A percentile compares a stretch with the other conserved stretches of the same genome.
phyloP scores from a whole-genome alignment of 2,797 vertebrate species.

The Gila robusta region DNA sequence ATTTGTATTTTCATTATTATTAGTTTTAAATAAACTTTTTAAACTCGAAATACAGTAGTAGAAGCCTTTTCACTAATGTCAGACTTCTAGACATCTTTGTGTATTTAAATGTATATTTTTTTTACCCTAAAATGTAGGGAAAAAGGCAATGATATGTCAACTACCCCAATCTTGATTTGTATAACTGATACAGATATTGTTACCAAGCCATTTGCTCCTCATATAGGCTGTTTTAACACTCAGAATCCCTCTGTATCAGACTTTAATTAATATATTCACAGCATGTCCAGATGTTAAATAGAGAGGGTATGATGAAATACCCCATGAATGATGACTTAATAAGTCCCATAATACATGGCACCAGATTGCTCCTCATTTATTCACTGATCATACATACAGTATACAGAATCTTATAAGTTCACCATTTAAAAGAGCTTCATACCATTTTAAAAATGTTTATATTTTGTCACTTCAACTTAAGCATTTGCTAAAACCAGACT shows the following conservation, averaged over 20 bases:
- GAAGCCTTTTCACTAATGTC: background rate
- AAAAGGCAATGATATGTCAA: background rate
- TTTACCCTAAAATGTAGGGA: background rate
- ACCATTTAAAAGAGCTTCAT: background rate
- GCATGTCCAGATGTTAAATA: conserved; percentile 52
- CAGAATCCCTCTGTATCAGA: conserved; percentile 1
- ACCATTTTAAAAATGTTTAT: background rate
- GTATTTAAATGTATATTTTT: background rate
- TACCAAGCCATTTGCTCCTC: background rate
- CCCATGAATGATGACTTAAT: conserved; percentile 47
- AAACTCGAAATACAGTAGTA: background rate
- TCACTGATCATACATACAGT: background rate
- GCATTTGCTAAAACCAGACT: background rate
- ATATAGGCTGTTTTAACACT: conserved; percentile 13
- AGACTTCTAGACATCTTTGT: background rate
- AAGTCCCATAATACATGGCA: conserved; percentile 29
- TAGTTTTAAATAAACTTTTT: background rate
- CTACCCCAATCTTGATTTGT: background rate
- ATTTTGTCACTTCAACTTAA: background rate
- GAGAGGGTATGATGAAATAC: conserved; percentile 35
- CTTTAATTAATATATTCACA: conserved; percentile 53
- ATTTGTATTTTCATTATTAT: background rate
- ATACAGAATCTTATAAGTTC: background rate
- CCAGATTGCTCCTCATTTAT: conserved; percentile 25
- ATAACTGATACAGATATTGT: background rate